A percentile compares a stretch with the other conserved stretches of the same genome.
Evolutionary conservation across 2,113 vertebrate species (phyloP).

Genomic region (Austrofundulus limnaeus): DNA sequence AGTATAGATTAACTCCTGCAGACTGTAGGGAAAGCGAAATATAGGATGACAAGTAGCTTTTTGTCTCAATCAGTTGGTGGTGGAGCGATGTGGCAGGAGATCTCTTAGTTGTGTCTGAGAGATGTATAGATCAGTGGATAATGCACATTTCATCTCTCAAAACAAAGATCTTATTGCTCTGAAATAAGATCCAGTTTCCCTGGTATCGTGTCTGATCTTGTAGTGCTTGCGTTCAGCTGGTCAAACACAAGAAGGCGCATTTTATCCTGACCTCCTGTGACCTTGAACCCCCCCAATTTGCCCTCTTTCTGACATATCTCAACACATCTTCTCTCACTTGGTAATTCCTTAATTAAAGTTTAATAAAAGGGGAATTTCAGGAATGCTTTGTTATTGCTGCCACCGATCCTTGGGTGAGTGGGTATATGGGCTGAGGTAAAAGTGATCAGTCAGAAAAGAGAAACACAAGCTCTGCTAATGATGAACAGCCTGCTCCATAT

Average conservation of each 20-base stretch:
- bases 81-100: conserved; percentile 27
- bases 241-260: conserved; percentile 45
- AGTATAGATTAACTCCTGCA: conserved; percentile 70
- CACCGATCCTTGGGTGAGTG: conserved; percentile 14
- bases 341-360: conserved; percentile 72
- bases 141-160: conserved; percentile 55
- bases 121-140: conserved; percentile 42
- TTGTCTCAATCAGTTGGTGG: conserved; percentile 17
- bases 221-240: conserved; percentile 48
- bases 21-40: conserved; percentile 45
- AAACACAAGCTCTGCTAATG: conserved; percentile 48
- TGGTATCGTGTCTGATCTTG: conserved; percentile 53
- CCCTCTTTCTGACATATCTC: conserved; percentile 40
- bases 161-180: conserved; percentile 60
- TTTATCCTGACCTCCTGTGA: conserved; percentile 50
- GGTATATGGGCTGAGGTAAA: not conserved
- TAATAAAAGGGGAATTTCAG: conserved; percentile 71
- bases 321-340: conserved; percentile 31
- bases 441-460: not conserved
- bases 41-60: conserved; percentile 37
- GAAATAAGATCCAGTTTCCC: conserved; percentile 57
- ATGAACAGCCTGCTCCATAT: conserved; percentile 64
- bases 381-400: conserved; percentile 52
- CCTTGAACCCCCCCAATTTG: conserved; percentile 32
- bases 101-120: conserved; percentile 42